Conservation (phyloP, 1,140 invertebrate species). For the Brachionus calyciflorus region DNA sequence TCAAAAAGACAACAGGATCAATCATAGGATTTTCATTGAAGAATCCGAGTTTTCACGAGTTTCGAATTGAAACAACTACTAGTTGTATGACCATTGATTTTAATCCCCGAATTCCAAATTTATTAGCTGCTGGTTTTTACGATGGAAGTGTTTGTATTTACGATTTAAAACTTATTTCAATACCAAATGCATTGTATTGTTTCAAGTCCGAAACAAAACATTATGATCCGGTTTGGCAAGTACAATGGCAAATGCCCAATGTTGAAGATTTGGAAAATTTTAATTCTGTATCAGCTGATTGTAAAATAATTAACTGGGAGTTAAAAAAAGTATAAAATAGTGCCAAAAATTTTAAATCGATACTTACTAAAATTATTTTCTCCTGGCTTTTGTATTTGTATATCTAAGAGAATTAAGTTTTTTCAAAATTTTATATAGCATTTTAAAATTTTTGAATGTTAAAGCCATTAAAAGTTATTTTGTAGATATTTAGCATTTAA, state of each 20-base stretch:
- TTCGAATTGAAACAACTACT: conserved; percentile 73
- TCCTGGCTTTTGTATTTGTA: too few relatives aligned
- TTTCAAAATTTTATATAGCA: too few relatives aligned
- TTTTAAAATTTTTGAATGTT: too few relatives aligned
- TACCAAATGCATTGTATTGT: conserved; percentile 51
- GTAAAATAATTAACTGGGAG: conserved; percentile 79
- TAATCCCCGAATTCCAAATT: conserved; percentile 73
- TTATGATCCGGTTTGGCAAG: conserved; percentile 62
- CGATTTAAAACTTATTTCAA: conserved; percentile 66
- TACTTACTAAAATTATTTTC: too few relatives aligned
- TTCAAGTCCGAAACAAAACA: conserved; percentile 61
- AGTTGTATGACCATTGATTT: conserved; percentile 83
- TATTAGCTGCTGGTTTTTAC: conserved; percentile 78
- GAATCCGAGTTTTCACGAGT: conserved; percentile 86
- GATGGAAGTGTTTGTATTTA: conserved; percentile 84
- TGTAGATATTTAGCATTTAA: too few relatives aligned
- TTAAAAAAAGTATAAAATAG: conserved; percentile 71
- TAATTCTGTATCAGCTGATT: conserved; percentile 79
- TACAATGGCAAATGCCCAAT: conserved; percentile 61
- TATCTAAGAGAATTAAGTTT: too few relatives aligned
- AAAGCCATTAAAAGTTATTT: too few relatives aligned
- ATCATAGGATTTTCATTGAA: conserved; percentile 80
- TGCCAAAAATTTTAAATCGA: too few relatives aligned
- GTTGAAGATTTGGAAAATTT: conserved; percentile 78
- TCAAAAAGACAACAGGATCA: conserved; percentile 71